phyloP scores from a whole-genome alignment of 2,113 vertebrate genomes.

The Bolborhynchus lineola region DNA sequence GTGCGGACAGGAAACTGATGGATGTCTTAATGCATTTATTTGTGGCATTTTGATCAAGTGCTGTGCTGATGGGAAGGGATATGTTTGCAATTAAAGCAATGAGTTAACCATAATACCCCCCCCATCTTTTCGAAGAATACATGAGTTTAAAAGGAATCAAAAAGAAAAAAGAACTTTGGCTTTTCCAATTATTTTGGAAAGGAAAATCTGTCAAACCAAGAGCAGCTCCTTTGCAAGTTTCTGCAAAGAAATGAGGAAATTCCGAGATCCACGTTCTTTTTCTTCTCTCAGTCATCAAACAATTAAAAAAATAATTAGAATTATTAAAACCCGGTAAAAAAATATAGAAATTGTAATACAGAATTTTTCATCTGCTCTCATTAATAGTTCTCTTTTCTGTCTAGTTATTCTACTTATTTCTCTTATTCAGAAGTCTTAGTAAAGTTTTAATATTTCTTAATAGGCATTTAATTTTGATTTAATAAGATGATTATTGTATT shows the following conservation, averaged over 20 bases:
- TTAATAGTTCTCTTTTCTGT: conserved; percentile 2
- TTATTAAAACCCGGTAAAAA: conserved; percentile 9
- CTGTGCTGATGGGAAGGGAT: neutral
- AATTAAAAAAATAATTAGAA: neutral
- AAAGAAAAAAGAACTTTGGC: neutral
- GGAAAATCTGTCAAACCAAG: neutral
- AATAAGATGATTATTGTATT: conserved; percentile 68
- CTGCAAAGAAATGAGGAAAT: neutral
- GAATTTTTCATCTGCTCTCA: conserved; percentile 16
- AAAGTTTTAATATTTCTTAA: conserved; percentile 35
- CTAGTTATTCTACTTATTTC: neutral
- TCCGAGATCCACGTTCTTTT: neutral
- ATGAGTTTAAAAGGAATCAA: neutral
- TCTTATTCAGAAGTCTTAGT: neutral
- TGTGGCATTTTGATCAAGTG: conserved; percentile 16
- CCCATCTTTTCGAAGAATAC: neutral
- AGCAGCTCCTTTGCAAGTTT: neutral
- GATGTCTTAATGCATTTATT: conserved; percentile 24
- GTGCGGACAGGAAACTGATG: neutral
- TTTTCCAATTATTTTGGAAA: neutral
- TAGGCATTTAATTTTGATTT: conserved; percentile 60
- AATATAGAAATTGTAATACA: conserved; percentile 1
- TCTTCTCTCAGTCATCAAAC: neutral
- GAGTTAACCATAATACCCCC: neutral
- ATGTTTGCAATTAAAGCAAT: conserved; percentile 27